Conservation (phyloP, 1,140 invertebrate genomes). For the Mylabris phalerata region DNA sequence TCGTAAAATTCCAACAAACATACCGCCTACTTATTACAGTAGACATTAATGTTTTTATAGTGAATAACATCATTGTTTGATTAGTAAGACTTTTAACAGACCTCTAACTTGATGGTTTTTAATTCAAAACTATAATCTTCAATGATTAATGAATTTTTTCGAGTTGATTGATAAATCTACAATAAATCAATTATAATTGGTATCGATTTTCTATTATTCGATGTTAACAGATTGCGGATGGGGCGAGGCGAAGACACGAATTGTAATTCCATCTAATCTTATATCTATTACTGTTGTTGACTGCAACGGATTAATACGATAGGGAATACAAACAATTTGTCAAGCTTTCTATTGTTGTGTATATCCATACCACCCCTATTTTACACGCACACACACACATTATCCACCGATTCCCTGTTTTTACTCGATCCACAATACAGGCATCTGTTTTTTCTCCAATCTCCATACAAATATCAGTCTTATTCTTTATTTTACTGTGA, state of each 20-base stretch:
- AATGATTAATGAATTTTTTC: background rate
- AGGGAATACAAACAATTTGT: slow-evolving; percentile 39
- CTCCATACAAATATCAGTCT: too few relatives aligned
- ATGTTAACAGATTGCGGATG: slow-evolving; percentile 14
- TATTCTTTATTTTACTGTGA: too few relatives aligned
- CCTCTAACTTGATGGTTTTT: too few relatives aligned
- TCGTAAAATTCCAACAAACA: too few relatives aligned
- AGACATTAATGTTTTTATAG: too few relatives aligned
- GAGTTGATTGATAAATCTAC: slow-evolving; percentile 28
- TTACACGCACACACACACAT: background rate
- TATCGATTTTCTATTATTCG: slow-evolving; percentile 34
- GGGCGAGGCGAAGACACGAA: slow-evolving; percentile 5
- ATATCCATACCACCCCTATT: slow-evolving; percentile 8
- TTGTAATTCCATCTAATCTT: slow-evolving; percentile 36
- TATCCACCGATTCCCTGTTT: too few relatives aligned
- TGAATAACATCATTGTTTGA: too few relatives aligned
- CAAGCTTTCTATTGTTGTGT: slow-evolving; percentile 32
- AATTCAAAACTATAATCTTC: too few relatives aligned
- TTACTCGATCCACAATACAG: too few relatives aligned
- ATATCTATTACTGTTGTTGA: slow-evolving; percentile 39
- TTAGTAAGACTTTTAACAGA: too few relatives aligned
- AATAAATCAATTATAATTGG: slow-evolving; percentile 32
- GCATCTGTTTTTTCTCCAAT: too few relatives aligned
- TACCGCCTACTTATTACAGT: too few relatives aligned
- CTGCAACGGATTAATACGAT: slow-evolving; percentile 36